phyloP scores from a whole-genome alignment of 2,888 invertebrate species.

The Cetonia aurata region DNA sequence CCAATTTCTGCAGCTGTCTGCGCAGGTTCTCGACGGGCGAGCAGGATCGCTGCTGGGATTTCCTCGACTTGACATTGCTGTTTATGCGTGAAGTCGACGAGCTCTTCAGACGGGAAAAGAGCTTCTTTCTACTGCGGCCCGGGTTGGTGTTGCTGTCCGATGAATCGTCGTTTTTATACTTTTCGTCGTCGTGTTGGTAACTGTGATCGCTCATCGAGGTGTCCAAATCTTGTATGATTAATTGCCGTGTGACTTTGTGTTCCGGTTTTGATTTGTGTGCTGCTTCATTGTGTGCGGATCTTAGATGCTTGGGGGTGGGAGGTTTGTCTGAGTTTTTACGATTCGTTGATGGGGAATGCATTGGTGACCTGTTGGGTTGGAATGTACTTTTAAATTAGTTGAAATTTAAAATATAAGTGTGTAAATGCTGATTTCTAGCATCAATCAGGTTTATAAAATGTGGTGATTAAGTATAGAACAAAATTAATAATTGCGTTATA shows the following conservation, averaged over 20 bases:
- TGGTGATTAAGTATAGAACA: too few relatives aligned
- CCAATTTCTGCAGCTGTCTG: slow-evolving; percentile 83
- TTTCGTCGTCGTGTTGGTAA: slow-evolving; percentile 65
- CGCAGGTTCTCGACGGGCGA: slow-evolving; percentile 85
- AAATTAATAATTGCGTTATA: too few relatives aligned
- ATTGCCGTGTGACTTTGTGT: slow-evolving; percentile 59
- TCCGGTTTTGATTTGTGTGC: slow-evolving; percentile 58
- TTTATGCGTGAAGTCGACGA: slow-evolving; percentile 79
- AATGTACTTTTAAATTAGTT: slow-evolving; percentile 51
- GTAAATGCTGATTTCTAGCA: not conserved
- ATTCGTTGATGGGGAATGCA: slow-evolving; percentile 59
- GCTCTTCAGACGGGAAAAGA: slow-evolving; percentile 79
- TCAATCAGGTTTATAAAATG: not conserved
- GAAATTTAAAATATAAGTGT: too few relatives aligned
- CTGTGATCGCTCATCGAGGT: slow-evolving; percentile 67
- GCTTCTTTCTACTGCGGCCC: slow-evolving; percentile 74
- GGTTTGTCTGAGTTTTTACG: slow-evolving; percentile 58
- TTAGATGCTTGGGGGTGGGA: slow-evolving; percentile 64
- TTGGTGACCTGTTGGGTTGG: slow-evolving; percentile 57
- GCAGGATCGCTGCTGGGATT: slow-evolving; percentile 70
- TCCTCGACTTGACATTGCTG: slow-evolving; percentile 70
- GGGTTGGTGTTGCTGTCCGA: slow-evolving; percentile 68
- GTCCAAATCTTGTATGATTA: slow-evolving; percentile 64
- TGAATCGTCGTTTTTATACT: slow-evolving; percentile 66
- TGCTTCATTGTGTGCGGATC: slow-evolving; percentile 63